Base-by-base conservation (phyloP, 2,113 vertebrate genomes). In the Aspidoscelis tigris region DNA sequence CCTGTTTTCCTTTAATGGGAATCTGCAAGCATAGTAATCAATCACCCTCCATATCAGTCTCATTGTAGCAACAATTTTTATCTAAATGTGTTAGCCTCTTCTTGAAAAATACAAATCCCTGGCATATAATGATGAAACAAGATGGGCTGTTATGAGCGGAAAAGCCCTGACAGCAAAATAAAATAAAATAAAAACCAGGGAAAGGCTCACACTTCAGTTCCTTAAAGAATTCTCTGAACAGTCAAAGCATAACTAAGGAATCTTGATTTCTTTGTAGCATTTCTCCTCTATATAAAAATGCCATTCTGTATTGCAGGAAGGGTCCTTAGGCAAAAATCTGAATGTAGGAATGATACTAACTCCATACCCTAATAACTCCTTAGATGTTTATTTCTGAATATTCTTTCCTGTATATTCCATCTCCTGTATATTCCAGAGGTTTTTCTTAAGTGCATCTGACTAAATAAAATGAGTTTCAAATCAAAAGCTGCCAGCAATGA, bases 31-130 rank as follows among this genome's bases (percentile, higher is more conserved):
- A 0, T 8, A 14, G 7, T 85, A 12, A 74, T 78, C 50, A 47
- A 83, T 87, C 86, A 79, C 33, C 80, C 66, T 88, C 10, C 26
- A 78, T 91, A 81, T 86, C 53, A 76, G 24, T 61, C 55, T 33
- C 47, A 73, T 82, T 77, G 74, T 75, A 71, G 39, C 44, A 78
- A 18, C 72, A 58, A 22, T 78, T 78, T 65, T 78, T 53, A 78
- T 77, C 44, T 87, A 44, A 83, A 74, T 66, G 33, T 55, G 47
- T 61, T 66, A 73, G 75, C 24, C 55, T 47, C 22, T 68, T 78
- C 18, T 44, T 39, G 39, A 82, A 79, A 61, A 83, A 87, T 43
- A 72, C 26, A 55, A n/a, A 43, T 73, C 80, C 16, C 66, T 53
- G 69, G 73, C 12, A 64, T 73, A 43, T 3, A 41, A 81, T 41